Percentiles rank a stretch among this genome's conserved stretches.
Conservation (phyloP, 2,113 vertebrate genomes). For the Sceloporus tristichus region DNA sequence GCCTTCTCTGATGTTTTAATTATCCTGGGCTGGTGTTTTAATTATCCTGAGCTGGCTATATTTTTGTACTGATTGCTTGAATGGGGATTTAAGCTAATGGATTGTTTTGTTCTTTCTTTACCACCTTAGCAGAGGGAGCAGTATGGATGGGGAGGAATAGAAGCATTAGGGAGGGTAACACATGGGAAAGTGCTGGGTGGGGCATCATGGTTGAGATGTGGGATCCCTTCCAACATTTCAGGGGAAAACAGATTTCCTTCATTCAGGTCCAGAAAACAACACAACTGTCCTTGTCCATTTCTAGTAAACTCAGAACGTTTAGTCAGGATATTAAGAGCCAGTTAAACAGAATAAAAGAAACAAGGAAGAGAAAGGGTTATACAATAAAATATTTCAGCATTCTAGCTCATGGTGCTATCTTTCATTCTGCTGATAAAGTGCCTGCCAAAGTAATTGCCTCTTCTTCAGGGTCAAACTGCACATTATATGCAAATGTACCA, state of each 20-base stretch:
- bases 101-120: neutral
- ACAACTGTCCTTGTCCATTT: neutral
- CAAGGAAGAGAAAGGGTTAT: neutral
- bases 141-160: neutral
- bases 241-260: neutral
- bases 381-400: neutral
- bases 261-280: neutral
- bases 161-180: neutral
- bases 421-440: conserved; percentile 8
- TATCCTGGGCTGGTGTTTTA: neutral
- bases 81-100: neutral
- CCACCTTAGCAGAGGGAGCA: neutral
- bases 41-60: no score
- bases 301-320: neutral
- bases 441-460: neutral
- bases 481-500: neutral
- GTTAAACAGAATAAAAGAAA: neutral
- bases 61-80: neutral
- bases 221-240: neutral
- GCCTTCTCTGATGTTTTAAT: neutral
- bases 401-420: neutral
- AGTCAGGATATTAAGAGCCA: neutral
- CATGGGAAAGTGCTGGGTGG: neutral
- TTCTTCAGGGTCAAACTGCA: neutral
- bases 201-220: neutral